Conservation (phyloP, 2,888 invertebrate genomes). For the Cephus sareptanus region DNA sequence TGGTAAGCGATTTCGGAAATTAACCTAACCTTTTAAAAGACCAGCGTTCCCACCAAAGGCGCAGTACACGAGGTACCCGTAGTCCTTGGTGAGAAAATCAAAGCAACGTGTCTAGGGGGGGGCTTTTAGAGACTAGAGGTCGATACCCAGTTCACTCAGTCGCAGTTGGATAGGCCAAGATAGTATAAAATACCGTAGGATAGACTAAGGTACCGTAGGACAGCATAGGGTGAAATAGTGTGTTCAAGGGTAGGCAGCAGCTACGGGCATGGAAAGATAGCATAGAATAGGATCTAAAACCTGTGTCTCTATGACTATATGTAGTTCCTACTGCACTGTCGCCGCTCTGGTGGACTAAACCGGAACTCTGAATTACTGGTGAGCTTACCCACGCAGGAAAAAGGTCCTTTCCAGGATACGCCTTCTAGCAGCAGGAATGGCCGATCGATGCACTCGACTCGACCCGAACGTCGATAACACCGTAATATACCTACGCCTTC, state of each 20-base stretch:
- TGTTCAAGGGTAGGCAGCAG: background rate
- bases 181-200: background rate
- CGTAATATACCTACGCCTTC: background rate
- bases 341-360: conserved; percentile 57
- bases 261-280: background rate
- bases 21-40: conserved; percentile 33
- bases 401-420: background rate
- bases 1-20: conserved; percentile 35
- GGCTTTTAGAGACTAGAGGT: conserved; percentile 32
- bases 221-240: conserved; percentile 16
- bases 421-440: background rate
- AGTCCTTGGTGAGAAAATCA: background rate
- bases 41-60: background rate
- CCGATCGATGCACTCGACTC: background rate
- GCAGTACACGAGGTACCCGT: background rate
- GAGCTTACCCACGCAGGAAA: conserved; percentile 5
- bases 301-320: background rate
- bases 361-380: conserved; percentile 52
- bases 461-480: background rate
- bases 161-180: conserved; percentile 46
- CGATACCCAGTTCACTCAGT: conserved; percentile 48
- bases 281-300: background rate
- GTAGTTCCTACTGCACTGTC: conserved; percentile 13
- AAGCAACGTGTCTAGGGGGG: background rate
- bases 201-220: conserved; percentile 24